These are phyloP conservation scores for Netelia inedita DNA, from an alignment of 2,888 invertebrate species.

Conservation along the genomic window DNA sequence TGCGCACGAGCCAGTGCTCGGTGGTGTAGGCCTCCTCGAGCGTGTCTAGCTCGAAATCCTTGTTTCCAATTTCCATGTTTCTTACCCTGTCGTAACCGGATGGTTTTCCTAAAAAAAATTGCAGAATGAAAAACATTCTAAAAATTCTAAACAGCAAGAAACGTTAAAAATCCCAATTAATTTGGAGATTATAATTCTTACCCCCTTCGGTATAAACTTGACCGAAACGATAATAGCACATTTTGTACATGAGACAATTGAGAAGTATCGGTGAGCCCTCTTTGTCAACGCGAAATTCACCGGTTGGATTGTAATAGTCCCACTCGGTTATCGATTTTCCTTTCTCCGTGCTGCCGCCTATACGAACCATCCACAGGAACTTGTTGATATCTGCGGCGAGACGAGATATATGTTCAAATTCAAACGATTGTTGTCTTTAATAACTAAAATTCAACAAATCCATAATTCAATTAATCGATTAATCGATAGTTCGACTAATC, in stretches of 20 bases:
- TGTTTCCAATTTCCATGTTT: constrained; percentile 99
- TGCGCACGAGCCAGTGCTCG: constrained; percentile 99
- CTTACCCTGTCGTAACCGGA: constrained; percentile 98
- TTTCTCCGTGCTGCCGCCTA: constrained; percentile 97
- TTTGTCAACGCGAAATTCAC: constrained; percentile 98
- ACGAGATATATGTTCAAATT: constrained; percentile 44
- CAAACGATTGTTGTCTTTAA: too few species aligned
- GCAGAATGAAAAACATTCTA: constrained; percentile 8
- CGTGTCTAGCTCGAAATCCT: constrained; percentile 98
- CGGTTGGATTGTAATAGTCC: constrained; percentile 98
- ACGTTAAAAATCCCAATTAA: not conserved
- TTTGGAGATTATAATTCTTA: constrained; percentile 78
- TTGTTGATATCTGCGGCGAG: constrained; percentile 95
- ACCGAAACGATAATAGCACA: constrained; percentile 99
- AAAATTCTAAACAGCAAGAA: not conserved
- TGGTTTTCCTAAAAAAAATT: constrained; percentile 90
- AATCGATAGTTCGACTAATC: not conserved
- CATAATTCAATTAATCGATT: too few species aligned
- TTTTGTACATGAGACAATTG: constrained; percentile 99
- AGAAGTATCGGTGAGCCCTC: constrained; percentile 96
- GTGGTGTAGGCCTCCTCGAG: constrained; percentile 99
- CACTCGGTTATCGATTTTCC: constrained; percentile 98
- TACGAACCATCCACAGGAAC: constrained; percentile 99
- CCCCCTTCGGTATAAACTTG: constrained; percentile 98
- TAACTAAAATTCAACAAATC: not conserved